Percentiles rank a stretch among this genome's conserved stretches.
Conservation (phyloP, 37 sponge, comb jelly and placozoan genomes). For the Spongia lamella region DNA sequence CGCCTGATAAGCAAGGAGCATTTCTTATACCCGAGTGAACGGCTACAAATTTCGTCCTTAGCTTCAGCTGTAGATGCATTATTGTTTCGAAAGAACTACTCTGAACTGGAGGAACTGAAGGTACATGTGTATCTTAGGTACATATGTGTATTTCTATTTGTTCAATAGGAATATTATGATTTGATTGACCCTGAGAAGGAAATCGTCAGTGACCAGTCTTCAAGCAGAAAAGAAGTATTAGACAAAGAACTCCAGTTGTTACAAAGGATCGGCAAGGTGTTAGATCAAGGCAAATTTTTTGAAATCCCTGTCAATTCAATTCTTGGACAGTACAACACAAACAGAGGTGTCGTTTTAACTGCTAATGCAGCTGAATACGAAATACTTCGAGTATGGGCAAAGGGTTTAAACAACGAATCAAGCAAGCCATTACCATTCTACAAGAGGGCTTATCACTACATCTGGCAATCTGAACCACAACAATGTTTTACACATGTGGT, state of each 20-base stretch:
- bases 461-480: not conserved
- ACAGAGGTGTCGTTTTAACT: conserved; percentile 62
- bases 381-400: conserved; percentile 66
- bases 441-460: not conserved
- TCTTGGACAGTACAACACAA: conserved; percentile 52
- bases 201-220: conserved; percentile 41
- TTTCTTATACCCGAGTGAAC: conserved; percentile 16
- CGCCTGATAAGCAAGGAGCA: too few relatives aligned
- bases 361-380: conserved; percentile 64
- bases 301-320: conserved; percentile 58
- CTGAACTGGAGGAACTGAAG: conserved; percentile 75
- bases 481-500: conserved; percentile 71
- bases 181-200: conserved; percentile 92
- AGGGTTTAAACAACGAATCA: conserved; percentile 33
- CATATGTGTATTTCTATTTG: not conserved
- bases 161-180: conserved; percentile 54
- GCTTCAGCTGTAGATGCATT: conserved; percentile 77
- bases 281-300: conserved; percentile 77
- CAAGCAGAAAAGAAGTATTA: conserved; percentile 65
- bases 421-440: not conserved
- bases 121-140: conserved; percentile 18
- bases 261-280: conserved; percentile 52
- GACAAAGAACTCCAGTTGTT: conserved; percentile 81
- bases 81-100: conserved; percentile 57
- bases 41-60: conserved; percentile 48